Base-by-base conservation (phyloP, 2,113 vertebrate species). In the Sclerurus mexicanus region DNA sequence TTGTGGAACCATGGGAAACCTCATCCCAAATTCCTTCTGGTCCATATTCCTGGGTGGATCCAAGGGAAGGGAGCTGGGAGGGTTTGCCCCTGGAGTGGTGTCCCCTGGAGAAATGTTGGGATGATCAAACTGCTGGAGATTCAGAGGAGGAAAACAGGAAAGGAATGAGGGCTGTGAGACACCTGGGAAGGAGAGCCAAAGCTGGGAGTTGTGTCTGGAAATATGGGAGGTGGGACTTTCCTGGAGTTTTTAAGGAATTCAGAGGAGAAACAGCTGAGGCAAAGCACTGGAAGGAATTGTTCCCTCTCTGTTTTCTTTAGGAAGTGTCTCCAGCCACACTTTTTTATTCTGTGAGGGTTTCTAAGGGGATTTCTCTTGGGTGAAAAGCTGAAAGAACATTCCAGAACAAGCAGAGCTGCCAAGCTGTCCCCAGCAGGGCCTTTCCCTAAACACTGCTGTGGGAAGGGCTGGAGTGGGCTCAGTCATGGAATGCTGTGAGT, bases 41-140 rank as follows among this genome's bases (percentile, higher is more conserved):
- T 7, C 27, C 42, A 0, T 63, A 3, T 85, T 58, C 12, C 21
- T 27, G 16, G 2, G 3, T 52, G n/a, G 2, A 4, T 85, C 71
- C 33, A 18, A 31, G 35, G 60, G 60, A 67, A 35, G 40, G 40
- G 40, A 42, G 40, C 40, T 42, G 60, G 85, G 74, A 87, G 73
- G 52, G 28, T 71, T 81, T 92, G 89, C 66, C 44, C 44, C 59
- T 12, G 7, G 84, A 77, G 63, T n/a, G n/a, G n/a, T n/a, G n/a
- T n/a, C 66, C 44, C 44, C 59, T 12, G 7, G 84, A 77, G 63
- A 2, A 3, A 8, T 73, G 93, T 62, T 49, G 31, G 50, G 64
- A 14, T 17, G 22, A 28, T 28, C 6, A 15, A 66, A 62, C 40
- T 64, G 37, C 27, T 71, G 18, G 31, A 46, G 10, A 1, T 47